Evolutionary conservation across 2,888 invertebrate genomes (phyloP).

Genomic region (Tetragnatha montana): DNA sequence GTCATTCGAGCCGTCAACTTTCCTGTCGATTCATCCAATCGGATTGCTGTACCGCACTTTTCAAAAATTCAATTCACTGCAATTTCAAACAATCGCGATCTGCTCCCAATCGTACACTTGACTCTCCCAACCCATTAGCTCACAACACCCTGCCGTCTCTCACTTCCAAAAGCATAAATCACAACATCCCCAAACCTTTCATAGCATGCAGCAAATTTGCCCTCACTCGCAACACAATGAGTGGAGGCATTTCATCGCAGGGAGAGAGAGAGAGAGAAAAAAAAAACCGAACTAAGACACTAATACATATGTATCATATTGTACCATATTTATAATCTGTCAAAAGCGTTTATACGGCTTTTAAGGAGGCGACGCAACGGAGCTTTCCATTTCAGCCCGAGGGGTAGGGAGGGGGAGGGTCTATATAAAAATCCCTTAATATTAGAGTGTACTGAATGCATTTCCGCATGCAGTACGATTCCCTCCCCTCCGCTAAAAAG

Average conservation of each 20-base stretch:
- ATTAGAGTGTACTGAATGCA: conserved; percentile 62
- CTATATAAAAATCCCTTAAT: conserved; percentile 64
- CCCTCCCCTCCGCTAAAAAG: conserved; percentile 4
- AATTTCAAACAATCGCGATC: too few relatives aligned
- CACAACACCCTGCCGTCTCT: too few relatives aligned
- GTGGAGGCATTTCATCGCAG: conserved; percentile 1
- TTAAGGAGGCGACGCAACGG: conserved; percentile 59
- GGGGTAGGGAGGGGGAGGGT: background rate
- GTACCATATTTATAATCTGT: conserved; percentile 70
- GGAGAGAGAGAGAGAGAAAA: conserved; percentile 13
- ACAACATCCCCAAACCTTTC: background rate
- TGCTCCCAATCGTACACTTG: too few relatives aligned
- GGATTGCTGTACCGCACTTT: too few relatives aligned
- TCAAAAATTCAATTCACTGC: too few relatives aligned
- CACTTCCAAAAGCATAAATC: background rate
- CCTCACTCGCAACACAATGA: background rate
- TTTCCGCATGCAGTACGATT: conserved; percentile 59
- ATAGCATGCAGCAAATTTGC: conserved; percentile 5
- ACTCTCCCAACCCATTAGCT: too few relatives aligned
- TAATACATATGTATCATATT: conserved; percentile 70
- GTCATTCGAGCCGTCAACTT: too few relatives aligned
- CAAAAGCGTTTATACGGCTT: conserved; percentile 67
- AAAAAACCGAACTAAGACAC: conserved; percentile 55
- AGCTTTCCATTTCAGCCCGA: conserved; percentile 51
- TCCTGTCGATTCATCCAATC: too few relatives aligned